Base-by-base conservation (phyloP, 2,888 invertebrate genomes). In the Tenthredo scrophulariae region DNA sequence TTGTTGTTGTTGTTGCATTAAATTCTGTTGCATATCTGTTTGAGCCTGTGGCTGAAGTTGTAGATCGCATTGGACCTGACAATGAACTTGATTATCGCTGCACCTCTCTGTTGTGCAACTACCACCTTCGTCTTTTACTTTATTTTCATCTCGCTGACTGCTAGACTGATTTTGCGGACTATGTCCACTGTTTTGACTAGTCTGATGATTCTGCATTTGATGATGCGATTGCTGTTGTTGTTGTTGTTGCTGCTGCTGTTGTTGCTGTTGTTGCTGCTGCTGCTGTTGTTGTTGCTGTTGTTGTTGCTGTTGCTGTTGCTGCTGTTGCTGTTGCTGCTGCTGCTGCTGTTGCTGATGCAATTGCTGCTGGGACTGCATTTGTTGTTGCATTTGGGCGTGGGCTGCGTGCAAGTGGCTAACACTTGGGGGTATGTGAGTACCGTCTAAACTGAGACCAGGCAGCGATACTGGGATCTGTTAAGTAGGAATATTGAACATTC, bases 141-240 rank as follows among this genome's bases (percentile, higher is more conserved):
- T 89, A 94, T 95, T 90, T 94, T 95, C 86, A 94, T 95, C 40
- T 79, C 93, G 91, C 46, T 92, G 90, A 84, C 91, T 92, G 70
- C 90, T 86, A 84, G 86, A 91, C 86, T 90, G 92, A 88, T 90
- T 91, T 65, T 91, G 92, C 40, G 88, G 88, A 62, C 88, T 89
- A 88, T 90, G 93, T 89, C 94, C 94, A 88, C 93, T 92, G 89
- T 94, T 94, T 90, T 94, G 94, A 54, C 92, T 90, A 88, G 91
- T 92, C 85, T 93, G 93, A 87, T 94, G 94, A 87, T 92, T 92
- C 86, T 91, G 88, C 86, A 92, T 91, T 89, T 92, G 91, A 87
- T 93, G 93, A 86, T 93, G 93, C 79, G 93, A 92, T 46, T 90
- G 89, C 75, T 91, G 91, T 84, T 91, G 89, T 79, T 91, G 91